phyloP scores from a whole-genome alignment of 2,888 invertebrate genomes.

The Hedya salicella region DNA sequence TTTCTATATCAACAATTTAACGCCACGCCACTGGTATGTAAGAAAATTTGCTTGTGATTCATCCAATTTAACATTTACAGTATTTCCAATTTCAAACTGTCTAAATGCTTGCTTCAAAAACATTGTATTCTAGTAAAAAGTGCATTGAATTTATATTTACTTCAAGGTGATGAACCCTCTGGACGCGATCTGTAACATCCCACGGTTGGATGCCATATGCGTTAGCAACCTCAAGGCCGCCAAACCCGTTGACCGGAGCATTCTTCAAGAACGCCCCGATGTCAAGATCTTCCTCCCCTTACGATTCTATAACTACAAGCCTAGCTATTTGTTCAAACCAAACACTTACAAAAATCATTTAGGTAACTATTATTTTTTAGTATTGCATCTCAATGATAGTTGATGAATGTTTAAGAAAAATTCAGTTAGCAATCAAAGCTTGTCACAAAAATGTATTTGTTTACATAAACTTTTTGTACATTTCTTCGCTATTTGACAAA shows the following conservation, averaged over 20 bases:
- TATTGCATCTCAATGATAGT: too few species aligned
- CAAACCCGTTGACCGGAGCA: slow-evolving; percentile 87
- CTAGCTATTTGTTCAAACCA: slow-evolving; percentile 89
- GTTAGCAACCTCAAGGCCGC: slow-evolving; percentile 91
- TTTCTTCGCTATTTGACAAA: too few species aligned
- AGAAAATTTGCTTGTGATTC: not conserved
- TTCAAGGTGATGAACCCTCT: slow-evolving; percentile 24
- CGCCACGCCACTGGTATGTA: not conserved
- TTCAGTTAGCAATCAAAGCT: too few species aligned
- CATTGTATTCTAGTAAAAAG: not conserved
- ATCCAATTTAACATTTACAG: not conserved
- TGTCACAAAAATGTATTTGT: too few species aligned
- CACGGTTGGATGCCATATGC: slow-evolving; percentile 89
- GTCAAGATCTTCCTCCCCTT: slow-evolving; percentile 93
- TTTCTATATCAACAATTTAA: not conserved
- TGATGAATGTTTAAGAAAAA: too few species aligned
- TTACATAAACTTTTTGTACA: too few species aligned
- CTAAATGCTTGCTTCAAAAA: not conserved
- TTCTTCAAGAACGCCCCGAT: slow-evolving; percentile 90
- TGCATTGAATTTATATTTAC: not conserved
- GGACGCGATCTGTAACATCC: slow-evolving; percentile 86
- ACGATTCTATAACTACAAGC: slow-evolving; percentile 90
- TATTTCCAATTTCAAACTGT: not conserved
- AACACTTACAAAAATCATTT: slow-evolving; percentile 90
- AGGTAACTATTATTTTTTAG: slow-evolving; percentile 86